Evolutionary conservation across 2,888 invertebrate species (phyloP), one percentile per base, ranked within the genome.

Genomic region (Eilema depressum): DNA sequence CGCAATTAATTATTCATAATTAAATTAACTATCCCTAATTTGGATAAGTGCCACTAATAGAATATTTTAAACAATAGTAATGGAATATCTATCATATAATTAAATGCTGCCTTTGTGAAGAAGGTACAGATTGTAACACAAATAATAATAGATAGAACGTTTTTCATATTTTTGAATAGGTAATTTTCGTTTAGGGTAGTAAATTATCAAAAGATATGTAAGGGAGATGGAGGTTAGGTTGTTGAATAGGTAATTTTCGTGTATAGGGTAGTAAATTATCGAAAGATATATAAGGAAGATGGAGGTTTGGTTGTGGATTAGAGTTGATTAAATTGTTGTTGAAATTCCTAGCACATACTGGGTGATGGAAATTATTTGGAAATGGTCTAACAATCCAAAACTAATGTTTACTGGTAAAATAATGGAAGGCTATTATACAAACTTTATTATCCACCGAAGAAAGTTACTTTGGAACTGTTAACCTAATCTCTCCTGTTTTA

Each of bases 11-110:
- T 86, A 84, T 74, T 76, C 75, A 86, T 86, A 88, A 90, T 88
- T 83, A 87, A 86, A 88, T 88, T 89, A 76, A 78, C 41, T n/a
- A n/a, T 10, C 63, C 73, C 73, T 70, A 74, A 73, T 83, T 86
- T 91, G 91, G 91, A 88, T 78, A 74, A 61, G 74, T 89, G 92
- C 92, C 93, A 92, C 77, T 78, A 77, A 82, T 83, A 76, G 65
- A 78, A 77, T 79, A 75, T 69, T 84, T 84, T 75, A 81, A 82
- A 78, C 75, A 78, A 82, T 75, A 80, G 75, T 79, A 82, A 80
- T 75, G 71, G 75, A 78, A 75, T 65, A 66, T 63, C 37, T 14
- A 70, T 14, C 14, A 37, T 26, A 4, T 59, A 59, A 63, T 63
- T 26, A 26, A 11, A 53, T 26, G 53, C 26, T 53, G 53, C 28